phyloP scores from a whole-genome alignment of 2,888 invertebrate species.

The Watsonalla cultraria region DNA sequence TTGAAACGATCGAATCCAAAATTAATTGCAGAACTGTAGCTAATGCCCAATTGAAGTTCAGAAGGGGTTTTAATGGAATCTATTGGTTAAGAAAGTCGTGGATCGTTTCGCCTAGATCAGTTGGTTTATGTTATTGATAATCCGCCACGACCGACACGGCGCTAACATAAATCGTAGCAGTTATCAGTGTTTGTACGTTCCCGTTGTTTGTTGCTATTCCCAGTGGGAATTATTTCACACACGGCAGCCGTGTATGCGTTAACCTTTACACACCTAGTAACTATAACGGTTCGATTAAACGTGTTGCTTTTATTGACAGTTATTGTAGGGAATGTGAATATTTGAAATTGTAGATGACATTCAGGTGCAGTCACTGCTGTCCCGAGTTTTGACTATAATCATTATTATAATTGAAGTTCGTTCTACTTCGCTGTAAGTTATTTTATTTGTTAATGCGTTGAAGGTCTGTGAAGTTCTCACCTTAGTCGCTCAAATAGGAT shows the following conservation, averaged over 20 bases:
- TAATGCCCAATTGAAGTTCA: background rate
- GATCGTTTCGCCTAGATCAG: conserved; percentile 22
- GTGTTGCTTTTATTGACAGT: conserved; percentile 2
- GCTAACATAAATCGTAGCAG: conserved; percentile 35
- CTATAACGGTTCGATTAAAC: conserved; percentile 18
- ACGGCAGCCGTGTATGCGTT: conserved; percentile 45
- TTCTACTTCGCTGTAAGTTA: too few relatives aligned
- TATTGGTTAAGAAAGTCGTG: background rate
- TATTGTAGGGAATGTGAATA: conserved; percentile 8
- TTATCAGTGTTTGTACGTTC: conserved; percentile 34
- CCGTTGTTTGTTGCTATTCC: conserved; percentile 30
- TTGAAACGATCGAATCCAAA: background rate
- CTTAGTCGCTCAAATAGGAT: too few relatives aligned
- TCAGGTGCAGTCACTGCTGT: too few relatives aligned
- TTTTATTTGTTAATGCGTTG: too few relatives aligned
- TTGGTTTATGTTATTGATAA: conserved; percentile 43
- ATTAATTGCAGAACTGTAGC: background rate
- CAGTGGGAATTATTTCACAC: conserved; percentile 52
- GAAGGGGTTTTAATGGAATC: background rate
- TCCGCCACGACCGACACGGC: conserved; percentile 31
- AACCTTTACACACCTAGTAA: conserved; percentile 50
- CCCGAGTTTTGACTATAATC: too few relatives aligned
- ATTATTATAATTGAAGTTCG: too few relatives aligned
- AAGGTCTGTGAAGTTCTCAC: too few relatives aligned
- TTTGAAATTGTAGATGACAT: too few relatives aligned